Base-by-base conservation (phyloP, 2,113 vertebrate genomes). In the Lasiurus borealis region DNA sequence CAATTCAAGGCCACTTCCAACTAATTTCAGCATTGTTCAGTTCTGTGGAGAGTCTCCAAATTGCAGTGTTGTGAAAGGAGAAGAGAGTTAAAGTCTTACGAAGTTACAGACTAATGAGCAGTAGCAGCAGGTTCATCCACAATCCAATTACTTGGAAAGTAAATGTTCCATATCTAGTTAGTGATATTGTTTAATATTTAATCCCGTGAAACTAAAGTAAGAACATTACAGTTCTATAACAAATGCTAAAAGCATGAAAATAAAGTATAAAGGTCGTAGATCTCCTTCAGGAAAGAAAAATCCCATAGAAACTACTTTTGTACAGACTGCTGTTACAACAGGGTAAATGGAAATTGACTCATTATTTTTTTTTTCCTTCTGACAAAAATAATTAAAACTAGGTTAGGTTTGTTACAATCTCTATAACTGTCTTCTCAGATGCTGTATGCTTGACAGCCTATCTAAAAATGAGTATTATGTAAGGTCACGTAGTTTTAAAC, bases 111-210 rank as follows among this genome's bases (percentile, higher is more conserved):
- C 95, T 97, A 96, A 97, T 97, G 97, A 98, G 97, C 95, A 96
- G 88, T 50, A 88, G 93, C 95, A 97, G 80, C 75, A 97, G 91
- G 95, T 97, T 98, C 94, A 92, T 96, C 72, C 95, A 95, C 95
- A 95, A 95, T 94, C 95, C 96, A 97, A 96, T 98, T 97, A 96
- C 95, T 95, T 95, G 73, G 94, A 97, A 96, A 97, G 92, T 95
- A 97, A 97, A 97, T 97, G 96, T 96, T 97, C 88, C 96, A 91
- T 97, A 96, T 97, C 96, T 97, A 94, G 94, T 97, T 97, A 97
- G 97, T 94, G 88, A 93, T 98, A 97, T 95, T 97, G 96, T 97
- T 97, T 97, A 97, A 97, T 97, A 97, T 97, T 98, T 98, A 97
- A 97, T 97, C 64, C 92, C 73, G 36, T 87, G 78, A 97, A 96